Percentiles rank a stretch among this genome's conserved stretches.
These are phyloP conservation scores for Xenopus petersii DNA, from an alignment of 2,797 vertebrate genomes.

Conservation along the genomic window DNA sequence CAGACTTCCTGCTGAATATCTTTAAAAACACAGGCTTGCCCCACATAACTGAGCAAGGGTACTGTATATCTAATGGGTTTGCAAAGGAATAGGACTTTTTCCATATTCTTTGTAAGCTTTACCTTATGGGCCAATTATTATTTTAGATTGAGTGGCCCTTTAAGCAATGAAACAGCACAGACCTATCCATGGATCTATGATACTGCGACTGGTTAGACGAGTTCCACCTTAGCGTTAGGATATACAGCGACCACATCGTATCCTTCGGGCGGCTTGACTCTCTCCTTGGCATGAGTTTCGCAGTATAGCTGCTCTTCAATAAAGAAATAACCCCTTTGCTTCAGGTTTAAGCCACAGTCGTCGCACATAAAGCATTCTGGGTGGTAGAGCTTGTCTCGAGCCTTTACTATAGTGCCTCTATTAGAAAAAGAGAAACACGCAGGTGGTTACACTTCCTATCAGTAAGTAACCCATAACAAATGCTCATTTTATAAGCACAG, in stretches of 20 bases:
- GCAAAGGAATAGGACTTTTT: too few species aligned
- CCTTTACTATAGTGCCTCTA: constrained; percentile 95
- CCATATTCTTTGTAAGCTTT: too few species aligned
- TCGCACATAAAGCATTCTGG: constrained; percentile 94
- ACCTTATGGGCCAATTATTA: too few species aligned
- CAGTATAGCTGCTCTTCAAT: constrained; percentile 94
- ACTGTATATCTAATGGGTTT: too few species aligned
- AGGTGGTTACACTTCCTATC: too few species aligned
- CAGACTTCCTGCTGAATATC: too few species aligned
- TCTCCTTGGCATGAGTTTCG: constrained; percentile 92
- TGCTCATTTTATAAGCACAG: too few species aligned
- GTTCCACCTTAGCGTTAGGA: constrained; percentile 93
- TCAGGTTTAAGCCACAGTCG: constrained; percentile 90
- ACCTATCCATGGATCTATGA: constrained; percentile 2
- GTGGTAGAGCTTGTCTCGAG: constrained; percentile 95
- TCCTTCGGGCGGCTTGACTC: constrained; percentile 92
- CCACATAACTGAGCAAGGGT: too few species aligned
- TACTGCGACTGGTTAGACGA: constrained; percentile 70
- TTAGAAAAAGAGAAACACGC: neutral
- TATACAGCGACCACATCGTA: constrained; percentile 98
- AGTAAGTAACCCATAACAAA: too few species aligned
- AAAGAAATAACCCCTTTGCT: constrained; percentile 94
- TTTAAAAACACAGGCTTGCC: too few species aligned
- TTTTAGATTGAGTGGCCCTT: too few species aligned
- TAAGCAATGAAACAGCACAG: neutral